Evolutionary conservation across 2,113 vertebrate genomes (phyloP), one percentile per base, ranked within the genome.

Genomic region (Bujurquina vittata): DNA sequence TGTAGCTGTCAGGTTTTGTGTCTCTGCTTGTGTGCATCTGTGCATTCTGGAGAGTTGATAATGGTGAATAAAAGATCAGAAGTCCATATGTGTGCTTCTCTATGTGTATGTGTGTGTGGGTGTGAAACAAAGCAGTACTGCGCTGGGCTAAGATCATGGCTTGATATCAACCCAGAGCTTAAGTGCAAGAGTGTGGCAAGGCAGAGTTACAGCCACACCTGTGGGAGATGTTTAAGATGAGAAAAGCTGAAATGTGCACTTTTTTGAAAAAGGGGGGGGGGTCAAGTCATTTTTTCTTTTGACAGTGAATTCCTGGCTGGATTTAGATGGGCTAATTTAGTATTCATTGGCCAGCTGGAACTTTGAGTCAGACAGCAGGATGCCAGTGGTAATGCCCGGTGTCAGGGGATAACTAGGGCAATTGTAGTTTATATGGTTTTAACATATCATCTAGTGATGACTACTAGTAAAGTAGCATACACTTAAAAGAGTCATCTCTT

Each of bases 301-400:
- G 80, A 89, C 61, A 52, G 17, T 83, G 73, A 67, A 85, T 79
- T 89, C 85, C 84, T 76, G 77, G 84, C 72, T 83, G 87, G 83
- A 90, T 88, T 85, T 88, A 62, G 59, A 75, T 43, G 3, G 20
- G 72, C 61, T 91, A 65, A 83, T 92, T 88, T 83, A 35, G 76
- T 87, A 85, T 91, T 89, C 84, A 79, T 46, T 72, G 82, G 80
- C 43, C 60, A 14, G 14, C 67, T 78, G 55, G 56, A 84, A 79
- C 80, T 80, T 74, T 81, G 75, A 87, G 56, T 86, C 79, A 84
- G 65, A 79, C 58, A 76, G 84, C 79, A 79, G 67, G 90, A 80
- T 84, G 85, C 54, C 59, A 59, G 87, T 20, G 26, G 73, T 85
- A 72, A 91, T 78, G 72, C 26, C 76, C 76, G 67, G 82, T 88